Evolutionary conservation across 2,888 invertebrate species (phyloP), one percentile per base, ranked within the genome.

Genomic region (Disparrhopalites patrizii): DNA sequence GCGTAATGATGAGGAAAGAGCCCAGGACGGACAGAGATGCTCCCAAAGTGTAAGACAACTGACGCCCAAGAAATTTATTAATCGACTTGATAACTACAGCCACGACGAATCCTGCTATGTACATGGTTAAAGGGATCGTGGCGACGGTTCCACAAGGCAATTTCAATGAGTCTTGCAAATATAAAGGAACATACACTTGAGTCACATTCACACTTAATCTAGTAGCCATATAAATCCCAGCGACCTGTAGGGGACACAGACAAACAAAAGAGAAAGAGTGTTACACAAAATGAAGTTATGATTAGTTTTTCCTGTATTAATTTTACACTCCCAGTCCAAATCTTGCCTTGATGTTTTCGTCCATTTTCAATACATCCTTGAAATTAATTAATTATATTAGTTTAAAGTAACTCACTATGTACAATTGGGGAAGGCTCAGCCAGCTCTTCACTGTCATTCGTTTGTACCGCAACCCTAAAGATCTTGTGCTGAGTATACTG

Each of bases 161-260:
- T 33, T 85, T 81, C 54, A 93, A 80, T 0, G 89, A 87, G 75
- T 88, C 86, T 75, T 91, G 90, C 7, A 94, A 82, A 78, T 93
- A 95, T 66, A 94, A 81, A 0, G 94, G 92, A 71, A 93, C 84
- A 76, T 93, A 87, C 38, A 91, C 88, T 81, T 93, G 93, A 10
- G 88, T 86, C 65, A 93, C 82, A 80, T 94, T 95, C 31, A 90
- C 87, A 77, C 90, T 90, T 61, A 94, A 79, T 76, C 93, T 83
- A 15, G 93, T 90, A 50, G 87, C 84, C 91, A 93, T 93, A 79
- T 95, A 95, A 52, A 93, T 81, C 7, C 86, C 79, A 3, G 89
- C 93, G 27, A 93, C 85, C 87, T 90, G 77, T 13, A n/a, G n/a
- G n/a, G n/a, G n/a, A n/a, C n/a, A n/a, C n/a, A n/a, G n/a, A n/a